A percentile compares a stretch with the other conserved stretches of the same genome.
Conservation (phyloP, 1,140 invertebrate species). For the Oedothorax gibbosus region DNA sequence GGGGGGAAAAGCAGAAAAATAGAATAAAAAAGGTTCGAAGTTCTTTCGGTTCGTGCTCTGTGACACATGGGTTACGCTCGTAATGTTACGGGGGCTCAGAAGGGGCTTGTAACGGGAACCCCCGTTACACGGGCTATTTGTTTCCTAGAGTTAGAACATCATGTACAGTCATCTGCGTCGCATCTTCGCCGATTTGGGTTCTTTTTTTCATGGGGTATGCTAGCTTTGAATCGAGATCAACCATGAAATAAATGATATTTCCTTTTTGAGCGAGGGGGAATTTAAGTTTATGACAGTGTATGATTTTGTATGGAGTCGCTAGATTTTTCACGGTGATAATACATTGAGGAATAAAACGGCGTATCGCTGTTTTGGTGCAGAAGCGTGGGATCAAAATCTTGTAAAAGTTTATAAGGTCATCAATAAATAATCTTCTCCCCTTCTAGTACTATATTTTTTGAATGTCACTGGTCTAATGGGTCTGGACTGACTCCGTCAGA, state of each 20-base stretch:
- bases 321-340: constrained; percentile 36
- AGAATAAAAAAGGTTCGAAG: neutral
- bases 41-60: constrained; percentile 5
- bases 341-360: constrained; percentile 24
- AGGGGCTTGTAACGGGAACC: constrained; percentile 41
- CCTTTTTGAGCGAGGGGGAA: constrained; percentile 41
- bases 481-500: too few species aligned
- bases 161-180: constrained; percentile 55
- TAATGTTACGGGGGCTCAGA: constrained; percentile 42
- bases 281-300: constrained; percentile 38
- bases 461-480: too few species aligned
- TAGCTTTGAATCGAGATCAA: constrained; percentile 38
- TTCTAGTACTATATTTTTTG: too few species aligned
- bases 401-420: too few species aligned
- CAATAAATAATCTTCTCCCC: too few species aligned
- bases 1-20: neutral
- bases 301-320: neutral
- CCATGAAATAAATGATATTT: constrained; percentile 52
- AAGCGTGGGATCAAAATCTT: too few species aligned
- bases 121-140: constrained; percentile 56
- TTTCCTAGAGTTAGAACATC: constrained; percentile 52
- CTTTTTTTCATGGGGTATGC: neutral
- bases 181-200: constrained; percentile 20
- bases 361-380: neutral
- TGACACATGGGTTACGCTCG: constrained; percentile 47